Conservation (phyloP, 35 echinoderm and acorn worm genomes). For the Amphiura filiformis region DNA sequence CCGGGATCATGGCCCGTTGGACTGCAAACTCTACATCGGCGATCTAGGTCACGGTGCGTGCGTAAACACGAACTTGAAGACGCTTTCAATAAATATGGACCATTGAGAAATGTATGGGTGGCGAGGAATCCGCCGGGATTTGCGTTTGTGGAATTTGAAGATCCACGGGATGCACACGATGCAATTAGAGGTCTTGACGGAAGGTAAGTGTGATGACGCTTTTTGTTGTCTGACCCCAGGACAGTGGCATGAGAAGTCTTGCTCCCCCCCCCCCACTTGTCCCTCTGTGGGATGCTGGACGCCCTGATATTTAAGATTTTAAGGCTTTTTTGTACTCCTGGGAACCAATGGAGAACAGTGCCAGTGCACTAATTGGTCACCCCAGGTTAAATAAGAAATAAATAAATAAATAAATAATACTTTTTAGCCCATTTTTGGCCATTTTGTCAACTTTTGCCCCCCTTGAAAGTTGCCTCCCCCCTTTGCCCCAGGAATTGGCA, state of each 20-base stretch:
- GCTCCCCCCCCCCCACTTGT: neutral
- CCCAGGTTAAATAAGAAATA: too few species aligned
- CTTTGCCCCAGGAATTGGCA: neutral
- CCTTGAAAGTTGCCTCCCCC: too few species aligned
- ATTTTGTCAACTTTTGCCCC: too few species aligned
- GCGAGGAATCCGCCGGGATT: conserved; percentile 93
- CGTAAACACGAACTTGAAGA: conserved; percentile 85
- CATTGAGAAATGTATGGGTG: conserved; percentile 83
- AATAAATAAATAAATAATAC: too few species aligned
- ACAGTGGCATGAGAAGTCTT: neutral
- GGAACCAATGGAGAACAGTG: too few species aligned
- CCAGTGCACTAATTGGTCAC: too few species aligned
- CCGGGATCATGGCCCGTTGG: conserved; percentile 78
- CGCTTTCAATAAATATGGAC: conserved; percentile 69
- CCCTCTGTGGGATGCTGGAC: too few species aligned
- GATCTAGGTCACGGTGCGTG: conserved; percentile 72
- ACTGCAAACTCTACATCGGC: conserved; percentile 91
- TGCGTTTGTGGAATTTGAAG: conserved; percentile 87
- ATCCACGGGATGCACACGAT: conserved; percentile 69
- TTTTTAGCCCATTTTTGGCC: too few species aligned
- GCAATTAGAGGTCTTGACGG: conserved; percentile 63
- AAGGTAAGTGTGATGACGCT: conserved; percentile 26
- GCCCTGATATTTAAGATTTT: too few species aligned
- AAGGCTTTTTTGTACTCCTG: too few species aligned
- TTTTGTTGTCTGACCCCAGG: neutral